Evolutionary conservation across 1,140 invertebrate species (phyloP).

Genomic region (Octopus sinensis): DNA sequence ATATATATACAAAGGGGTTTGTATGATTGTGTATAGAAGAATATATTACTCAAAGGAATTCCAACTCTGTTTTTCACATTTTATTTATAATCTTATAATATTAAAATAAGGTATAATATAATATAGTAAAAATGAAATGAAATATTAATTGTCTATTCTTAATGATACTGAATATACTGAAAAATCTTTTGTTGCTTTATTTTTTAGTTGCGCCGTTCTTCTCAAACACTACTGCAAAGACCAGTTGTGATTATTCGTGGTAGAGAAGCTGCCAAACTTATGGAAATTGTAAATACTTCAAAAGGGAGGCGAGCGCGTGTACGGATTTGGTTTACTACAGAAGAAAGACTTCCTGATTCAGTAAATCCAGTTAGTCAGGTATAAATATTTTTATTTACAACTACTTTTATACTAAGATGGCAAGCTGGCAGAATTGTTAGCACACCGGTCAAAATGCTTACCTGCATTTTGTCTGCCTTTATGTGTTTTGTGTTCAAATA

Average conservation of each 20-base stretch:
- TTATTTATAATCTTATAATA: too few species aligned
- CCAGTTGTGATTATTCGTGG: constrained; percentile 12
- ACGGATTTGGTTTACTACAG: constrained; percentile 7
- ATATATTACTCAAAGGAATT: too few species aligned
- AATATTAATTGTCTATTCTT: too few species aligned
- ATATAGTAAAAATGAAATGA: too few species aligned
- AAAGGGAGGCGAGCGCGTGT: not conserved
- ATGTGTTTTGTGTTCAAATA: too few species aligned
- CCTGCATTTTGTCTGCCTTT: too few species aligned
- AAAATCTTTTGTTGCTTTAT: not conserved
- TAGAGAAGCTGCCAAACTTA: constrained; percentile 37
- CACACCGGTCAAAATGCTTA: too few species aligned
- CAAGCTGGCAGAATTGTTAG: too few species aligned
- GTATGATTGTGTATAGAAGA: not conserved
- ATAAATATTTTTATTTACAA: not conserved
- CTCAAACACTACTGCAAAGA: constrained; percentile 6
- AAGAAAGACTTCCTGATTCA: constrained; percentile 1
- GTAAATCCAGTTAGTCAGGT: not conserved
- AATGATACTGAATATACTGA: too few species aligned
- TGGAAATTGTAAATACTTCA: constrained; percentile 42
- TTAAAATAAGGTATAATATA: too few species aligned
- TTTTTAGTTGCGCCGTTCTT: constrained; percentile 3
- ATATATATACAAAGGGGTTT: not conserved
- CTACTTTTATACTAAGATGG: too few species aligned
- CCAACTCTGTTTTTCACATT: too few species aligned